Evolutionary conservation across 2,888 invertebrate species (phyloP).

Genomic region (Papilio elwesi): DNA sequence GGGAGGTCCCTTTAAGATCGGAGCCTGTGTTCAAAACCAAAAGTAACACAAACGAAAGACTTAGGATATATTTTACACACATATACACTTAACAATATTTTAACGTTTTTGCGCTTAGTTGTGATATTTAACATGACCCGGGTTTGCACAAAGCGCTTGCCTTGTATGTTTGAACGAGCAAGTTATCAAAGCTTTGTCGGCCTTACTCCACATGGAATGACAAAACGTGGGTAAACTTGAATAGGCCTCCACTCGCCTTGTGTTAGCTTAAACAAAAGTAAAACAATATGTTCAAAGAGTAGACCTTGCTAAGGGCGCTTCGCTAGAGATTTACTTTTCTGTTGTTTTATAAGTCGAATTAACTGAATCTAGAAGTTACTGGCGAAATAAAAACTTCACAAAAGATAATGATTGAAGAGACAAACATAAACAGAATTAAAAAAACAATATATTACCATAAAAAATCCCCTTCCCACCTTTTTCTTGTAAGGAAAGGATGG

Average conservation of each 20-base stretch:
- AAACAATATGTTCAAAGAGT: constrained; percentile 23
- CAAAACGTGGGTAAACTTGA: constrained; percentile 10
- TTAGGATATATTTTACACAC: no score
- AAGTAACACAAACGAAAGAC: no score
- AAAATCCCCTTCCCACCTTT: no score
- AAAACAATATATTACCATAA: no score
- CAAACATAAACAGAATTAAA: no score
- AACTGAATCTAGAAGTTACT: background rate
- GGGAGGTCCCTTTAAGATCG: no score
- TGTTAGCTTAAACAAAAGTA: constrained; percentile 27
- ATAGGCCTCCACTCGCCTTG: background rate
- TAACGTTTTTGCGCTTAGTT: no score
- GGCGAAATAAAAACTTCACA: background rate
- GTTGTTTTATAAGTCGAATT: constrained; percentile 3
- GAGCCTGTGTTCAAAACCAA: no score
- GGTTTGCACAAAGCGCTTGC: background rate
- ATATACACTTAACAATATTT: no score
- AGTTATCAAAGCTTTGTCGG: constrained; percentile 16
- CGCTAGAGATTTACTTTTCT: constrained; percentile 11
- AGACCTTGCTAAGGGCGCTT: constrained; percentile 8
- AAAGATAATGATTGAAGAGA: background rate
- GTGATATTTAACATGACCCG: no score
- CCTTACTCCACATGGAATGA: background rate
- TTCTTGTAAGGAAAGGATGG: no score
- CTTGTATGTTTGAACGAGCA: constrained; percentile 22